phyloP scores from a whole-genome alignment of 2,797 vertebrate genomes.

The Macropus fuliginosus region DNA sequence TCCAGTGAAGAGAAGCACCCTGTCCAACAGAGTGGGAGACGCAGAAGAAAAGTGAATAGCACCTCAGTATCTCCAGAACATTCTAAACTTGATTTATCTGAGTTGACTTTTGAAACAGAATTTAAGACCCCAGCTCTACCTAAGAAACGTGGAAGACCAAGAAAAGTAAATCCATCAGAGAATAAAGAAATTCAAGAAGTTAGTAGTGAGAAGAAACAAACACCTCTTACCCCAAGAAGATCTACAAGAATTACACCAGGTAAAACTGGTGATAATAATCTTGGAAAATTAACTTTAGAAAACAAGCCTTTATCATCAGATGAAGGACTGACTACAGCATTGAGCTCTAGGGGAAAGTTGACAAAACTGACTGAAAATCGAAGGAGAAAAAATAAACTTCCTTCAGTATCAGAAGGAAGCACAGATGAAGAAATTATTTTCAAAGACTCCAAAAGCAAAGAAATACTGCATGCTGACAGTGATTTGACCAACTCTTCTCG shows the following conservation, averaged over 20 bases:
- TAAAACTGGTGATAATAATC: conserved; percentile 26
- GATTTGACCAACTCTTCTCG: conserved; percentile 52
- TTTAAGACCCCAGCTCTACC: conserved; percentile 67
- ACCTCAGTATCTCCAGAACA: conserved; percentile 56
- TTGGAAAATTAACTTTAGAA: conserved; percentile 45
- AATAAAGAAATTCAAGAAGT: not conserved
- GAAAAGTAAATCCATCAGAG: conserved; percentile 51
- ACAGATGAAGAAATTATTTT: conserved; percentile 43
- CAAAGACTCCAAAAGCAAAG: conserved; percentile 41
- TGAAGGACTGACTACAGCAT: not conserved
- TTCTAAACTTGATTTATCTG: conserved; percentile 67
- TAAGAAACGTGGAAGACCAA: conserved; percentile 81
- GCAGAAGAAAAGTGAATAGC: conserved; percentile 77
- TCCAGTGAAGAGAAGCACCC: conserved; percentile 59
- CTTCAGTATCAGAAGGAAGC: conserved; percentile 33
- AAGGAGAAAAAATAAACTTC: conserved; percentile 69
- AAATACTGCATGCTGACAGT: conserved; percentile 52
- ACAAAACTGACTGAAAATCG: conserved; percentile 73
- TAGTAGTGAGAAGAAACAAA: conserved; percentile 54
- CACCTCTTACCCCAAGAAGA: conserved; percentile 74
- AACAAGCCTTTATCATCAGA: conserved; percentile 53
- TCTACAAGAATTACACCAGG: conserved; percentile 60
- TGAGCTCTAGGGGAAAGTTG: conserved; percentile 65
- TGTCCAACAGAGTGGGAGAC: conserved; percentile 82
- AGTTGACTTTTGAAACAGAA: conserved; percentile 56